Base-by-base conservation (phyloP, 2,113 vertebrate species). In the Formicarius rufipectus region DNA sequence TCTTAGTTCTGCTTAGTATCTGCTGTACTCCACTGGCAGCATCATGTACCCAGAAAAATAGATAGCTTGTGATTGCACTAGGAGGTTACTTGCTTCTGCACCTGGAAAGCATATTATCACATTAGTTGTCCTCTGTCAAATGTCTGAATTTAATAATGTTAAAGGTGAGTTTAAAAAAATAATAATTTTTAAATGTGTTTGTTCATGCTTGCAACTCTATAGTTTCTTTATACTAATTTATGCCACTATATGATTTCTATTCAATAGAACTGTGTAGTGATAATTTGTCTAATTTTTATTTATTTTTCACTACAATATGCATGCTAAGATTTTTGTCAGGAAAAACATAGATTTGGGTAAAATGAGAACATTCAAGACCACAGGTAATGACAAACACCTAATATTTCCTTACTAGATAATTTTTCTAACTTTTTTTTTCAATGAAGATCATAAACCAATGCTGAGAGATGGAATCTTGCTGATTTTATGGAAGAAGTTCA, bases 161-260 rank as follows among this genome's bases (percentile, higher is more conserved):
- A 67, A 90, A 81, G 4, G 4, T 78, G 9, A 68, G 25, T 15
- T 66, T 59, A 45, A 83, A 78, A 64, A 47, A 47, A 23, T 39
- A 47, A n/a, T n/a, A n/a, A n/a, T 56, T 81, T 73, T 18, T 4
- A 47, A 69, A 74, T 49, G 0, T 21, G 25, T 30, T 60, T 1
- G 8, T 72, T 50, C n/a, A 30, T 35, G 10, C 0, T n/a, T n/a
- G n/a, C n/a, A 0, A 35, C 4, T 50, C 4, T 27, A 45, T 25
- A 4, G 24, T 60, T 67, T 75, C 10, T 45, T 22, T 60, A 45
- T 15, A 37, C 37, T 58, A 33, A 22, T 60, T 77, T 73, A 33
- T 52, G 21, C 1, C 1, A 12, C 2, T 50, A 5, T 50, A 25
- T n/a, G 0, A 11, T 60, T 90, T 83, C 24, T 60, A n/a, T 40